phyloP scores from a whole-genome alignment of 2,113 vertebrate genomes.

The Bubo blakistoni region DNA sequence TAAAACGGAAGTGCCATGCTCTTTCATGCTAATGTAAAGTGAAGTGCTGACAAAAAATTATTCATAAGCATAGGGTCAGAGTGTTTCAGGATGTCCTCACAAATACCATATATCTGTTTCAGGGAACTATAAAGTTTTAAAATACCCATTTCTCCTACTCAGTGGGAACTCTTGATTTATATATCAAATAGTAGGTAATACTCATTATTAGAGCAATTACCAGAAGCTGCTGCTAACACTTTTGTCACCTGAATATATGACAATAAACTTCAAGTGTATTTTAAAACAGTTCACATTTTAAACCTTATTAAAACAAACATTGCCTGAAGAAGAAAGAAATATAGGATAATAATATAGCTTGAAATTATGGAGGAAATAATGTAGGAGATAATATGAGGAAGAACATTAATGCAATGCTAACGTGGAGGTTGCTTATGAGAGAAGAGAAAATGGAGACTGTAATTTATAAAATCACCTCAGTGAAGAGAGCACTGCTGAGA shows the following conservation, averaged over 20 bases:
- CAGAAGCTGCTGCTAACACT: neutral
- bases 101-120: neutral
- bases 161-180: neutral
- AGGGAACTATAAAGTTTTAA: neutral
- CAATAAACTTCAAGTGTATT: neutral
- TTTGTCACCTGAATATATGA: neutral
- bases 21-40: neutral
- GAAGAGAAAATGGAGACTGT: neutral
- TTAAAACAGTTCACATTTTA: neutral
- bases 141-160: neutral
- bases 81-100: neutral
- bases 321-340: neutral
- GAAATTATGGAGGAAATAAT: neutral
- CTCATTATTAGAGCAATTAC: neutral
- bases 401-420: neutral
- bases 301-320: neutral
- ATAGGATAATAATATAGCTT: neutral
- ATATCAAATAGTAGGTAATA: neutral
- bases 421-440: neutral
- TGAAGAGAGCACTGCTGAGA: neutral
- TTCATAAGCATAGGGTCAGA: neutral
- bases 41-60: neutral
- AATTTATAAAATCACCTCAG: neutral
- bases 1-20: neutral
- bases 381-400: neutral